Conservation (phyloP, 1,140 invertebrate species). For the Matsumurasca onukii region DNA sequence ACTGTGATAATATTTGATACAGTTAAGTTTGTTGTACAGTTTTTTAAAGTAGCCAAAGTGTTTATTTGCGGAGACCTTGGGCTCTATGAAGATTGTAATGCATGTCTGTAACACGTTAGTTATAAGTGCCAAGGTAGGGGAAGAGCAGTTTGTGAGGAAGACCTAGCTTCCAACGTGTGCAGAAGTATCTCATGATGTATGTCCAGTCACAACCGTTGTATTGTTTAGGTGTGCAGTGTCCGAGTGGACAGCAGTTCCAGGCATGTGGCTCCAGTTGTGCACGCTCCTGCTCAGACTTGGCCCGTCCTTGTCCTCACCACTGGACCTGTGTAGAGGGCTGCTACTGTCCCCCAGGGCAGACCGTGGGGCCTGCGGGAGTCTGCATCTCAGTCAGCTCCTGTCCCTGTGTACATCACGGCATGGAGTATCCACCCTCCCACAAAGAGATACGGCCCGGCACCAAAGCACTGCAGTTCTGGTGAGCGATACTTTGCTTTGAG, state of each 20-base stretch:
- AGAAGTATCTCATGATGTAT: too few relatives aligned
- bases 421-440: conserved; percentile 72
- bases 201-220: too few relatives aligned
- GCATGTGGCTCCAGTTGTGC: conserved; percentile 75
- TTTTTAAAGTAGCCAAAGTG: too few relatives aligned
- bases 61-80: too few relatives aligned
- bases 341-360: conserved; percentile 76
- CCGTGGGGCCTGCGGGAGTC: conserved; percentile 65
- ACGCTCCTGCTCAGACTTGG: conserved; percentile 66
- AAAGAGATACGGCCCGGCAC: conserved; percentile 66
- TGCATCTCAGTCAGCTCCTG: conserved; percentile 77
- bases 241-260: conserved; percentile 74
- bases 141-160: too few relatives aligned
- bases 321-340: conserved; percentile 83
- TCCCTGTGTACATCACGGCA: conserved; percentile 69
- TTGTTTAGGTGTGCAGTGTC: conserved; percentile 68
- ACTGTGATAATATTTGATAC: too few relatives aligned
- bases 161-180: too few relatives aligned
- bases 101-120: too few relatives aligned
- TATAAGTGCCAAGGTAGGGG: too few relatives aligned
- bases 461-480: conserved; percentile 70
- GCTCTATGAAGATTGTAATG: too few relatives aligned
- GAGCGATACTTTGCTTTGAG: conserved; percentile 44
- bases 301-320: conserved; percentile 51
- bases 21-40: too few relatives aligned